A percentile compares a stretch with the other conserved stretches of the same genome.
These are phyloP conservation scores for Hemicordylus capensis DNA, from an alignment of 2,113 vertebrate species.

Conservation along the genomic window DNA sequence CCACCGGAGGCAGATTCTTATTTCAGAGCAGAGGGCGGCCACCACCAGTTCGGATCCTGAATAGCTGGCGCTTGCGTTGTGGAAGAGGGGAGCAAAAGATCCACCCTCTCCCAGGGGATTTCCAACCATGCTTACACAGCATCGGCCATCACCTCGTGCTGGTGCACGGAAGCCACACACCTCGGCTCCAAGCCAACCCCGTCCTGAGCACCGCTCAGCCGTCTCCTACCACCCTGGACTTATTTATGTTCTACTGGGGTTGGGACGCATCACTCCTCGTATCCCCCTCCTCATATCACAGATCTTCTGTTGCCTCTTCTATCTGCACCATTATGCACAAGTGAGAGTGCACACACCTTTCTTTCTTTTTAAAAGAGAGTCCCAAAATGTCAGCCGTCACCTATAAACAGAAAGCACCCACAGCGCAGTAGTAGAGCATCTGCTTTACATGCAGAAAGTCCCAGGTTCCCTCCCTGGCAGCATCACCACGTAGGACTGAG, in stretches of 20 bases:
- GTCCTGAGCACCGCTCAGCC: background rate
- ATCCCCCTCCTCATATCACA: no score
- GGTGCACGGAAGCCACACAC: background rate
- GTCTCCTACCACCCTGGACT: background rate
- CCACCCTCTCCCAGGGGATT: background rate
- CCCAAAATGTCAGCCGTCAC: no score
- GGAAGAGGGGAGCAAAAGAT: background rate
- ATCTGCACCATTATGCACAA: no score
- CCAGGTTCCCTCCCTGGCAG: no score
- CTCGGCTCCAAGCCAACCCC: background rate
- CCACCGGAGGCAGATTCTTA: background rate
- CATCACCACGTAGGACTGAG: no score
- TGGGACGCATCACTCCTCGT: background rate
- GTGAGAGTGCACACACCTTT: no score
- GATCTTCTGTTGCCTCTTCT: no score
- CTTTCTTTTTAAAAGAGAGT: no score
- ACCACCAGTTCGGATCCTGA: background rate
- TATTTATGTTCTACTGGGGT: background rate
- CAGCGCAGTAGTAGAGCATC: no score
- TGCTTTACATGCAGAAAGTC: no score
- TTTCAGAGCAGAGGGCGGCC: background rate
- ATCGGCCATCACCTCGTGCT: background rate
- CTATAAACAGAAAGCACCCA: no score
- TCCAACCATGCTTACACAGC: background rate
- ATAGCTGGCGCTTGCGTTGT: background rate